Evolutionary conservation across 2,797 vertebrate genomes (phyloP).

Genomic region (Leptatherina wallacei): DNA sequence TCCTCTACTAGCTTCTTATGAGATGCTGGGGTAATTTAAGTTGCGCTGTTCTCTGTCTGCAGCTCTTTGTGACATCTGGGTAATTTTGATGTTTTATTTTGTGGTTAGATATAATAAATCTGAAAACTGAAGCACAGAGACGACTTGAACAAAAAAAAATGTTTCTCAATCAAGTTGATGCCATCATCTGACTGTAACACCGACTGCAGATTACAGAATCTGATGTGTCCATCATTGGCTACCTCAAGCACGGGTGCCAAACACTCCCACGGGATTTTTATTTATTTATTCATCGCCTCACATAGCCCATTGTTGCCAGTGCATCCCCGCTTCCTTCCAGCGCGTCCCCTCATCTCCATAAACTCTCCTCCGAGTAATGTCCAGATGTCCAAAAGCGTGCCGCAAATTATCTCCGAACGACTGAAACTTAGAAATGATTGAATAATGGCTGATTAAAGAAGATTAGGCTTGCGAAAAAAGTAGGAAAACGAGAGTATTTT

Average conservation of each 20-base stretch:
- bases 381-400: slow-evolving; percentile 95
- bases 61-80: background rate
- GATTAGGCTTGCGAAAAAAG: slow-evolving; percentile 34
- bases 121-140: slow-evolving; percentile 5
- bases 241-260: slow-evolving; percentile 58
- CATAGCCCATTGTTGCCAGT: slow-evolving; percentile 73
- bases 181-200: slow-evolving; percentile 42
- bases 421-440: slow-evolving; percentile 92
- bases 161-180: slow-evolving; percentile 27
- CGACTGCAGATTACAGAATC: slow-evolving; percentile 44
- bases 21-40: slow-evolving; percentile 64
- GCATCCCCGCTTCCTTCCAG: slow-evolving; percentile 72
- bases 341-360: slow-evolving; percentile 92
- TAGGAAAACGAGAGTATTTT: slow-evolving; percentile 19
- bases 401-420: slow-evolving; percentile 90
- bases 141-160: background rate
- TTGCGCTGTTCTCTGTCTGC: background rate
- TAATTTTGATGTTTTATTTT: background rate
- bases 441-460: slow-evolving; percentile 93
- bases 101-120: background rate
- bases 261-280: slow-evolving; percentile 51
- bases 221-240: slow-evolving; percentile 39
- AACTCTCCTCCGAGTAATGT: slow-evolving; percentile 88
- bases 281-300: slow-evolving; percentile 82
- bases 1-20: slow-evolving; percentile 12